phyloP scores from a whole-genome alignment of 2,113 vertebrate genomes.

The Brachyistius frenatus region DNA sequence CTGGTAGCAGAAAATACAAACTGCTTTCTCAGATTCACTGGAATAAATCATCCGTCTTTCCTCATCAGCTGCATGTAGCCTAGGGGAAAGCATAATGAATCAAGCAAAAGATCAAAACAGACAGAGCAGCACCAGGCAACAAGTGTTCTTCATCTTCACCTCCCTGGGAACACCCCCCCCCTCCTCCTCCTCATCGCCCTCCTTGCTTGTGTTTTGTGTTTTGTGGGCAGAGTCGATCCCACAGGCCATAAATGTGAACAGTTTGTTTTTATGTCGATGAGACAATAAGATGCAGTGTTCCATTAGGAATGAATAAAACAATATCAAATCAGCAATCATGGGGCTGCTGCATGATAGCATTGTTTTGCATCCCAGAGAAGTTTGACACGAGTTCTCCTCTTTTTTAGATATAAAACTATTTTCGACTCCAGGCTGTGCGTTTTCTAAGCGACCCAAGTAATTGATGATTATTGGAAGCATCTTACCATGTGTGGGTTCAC shows the following conservation, averaged over 20 bases:
- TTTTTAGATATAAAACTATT: too few species aligned
- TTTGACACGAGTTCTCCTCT: too few species aligned
- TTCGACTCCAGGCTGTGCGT: too few species aligned
- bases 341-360: too few species aligned
- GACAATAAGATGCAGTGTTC: too few species aligned
- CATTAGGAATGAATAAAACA: too few species aligned
- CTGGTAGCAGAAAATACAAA: background rate
- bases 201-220: conserved; percentile 9
- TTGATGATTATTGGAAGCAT: background rate
- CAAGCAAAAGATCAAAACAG: conserved; percentile 4
- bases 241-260: too few species aligned
- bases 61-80: conserved; percentile 1
- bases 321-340: too few species aligned
- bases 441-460: too few species aligned
- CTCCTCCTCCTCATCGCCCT: background rate
- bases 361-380: too few species aligned
- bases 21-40: background rate
- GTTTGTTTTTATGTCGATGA: too few species aligned
- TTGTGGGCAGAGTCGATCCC: background rate
- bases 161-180: conserved; percentile 5
- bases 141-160: conserved; percentile 14
- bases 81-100: background rate
- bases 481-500: background rate
- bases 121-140: conserved; percentile 25
- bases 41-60: background rate